phyloP scores from a whole-genome alignment of 2,797 vertebrate genomes.

The Apogon talboti region DNA sequence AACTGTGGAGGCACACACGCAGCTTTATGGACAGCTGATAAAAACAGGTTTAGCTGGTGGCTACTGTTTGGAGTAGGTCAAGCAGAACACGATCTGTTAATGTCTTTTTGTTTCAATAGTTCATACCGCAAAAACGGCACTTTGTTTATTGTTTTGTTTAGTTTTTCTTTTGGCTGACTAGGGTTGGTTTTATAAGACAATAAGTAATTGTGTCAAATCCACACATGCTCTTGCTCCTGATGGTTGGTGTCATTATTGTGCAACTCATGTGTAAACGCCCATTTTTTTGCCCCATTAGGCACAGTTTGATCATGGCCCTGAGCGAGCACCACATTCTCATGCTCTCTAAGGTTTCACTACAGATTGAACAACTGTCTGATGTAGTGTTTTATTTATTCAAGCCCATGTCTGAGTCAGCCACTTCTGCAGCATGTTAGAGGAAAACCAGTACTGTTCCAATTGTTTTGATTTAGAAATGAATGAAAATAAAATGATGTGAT shows the following conservation, averaged over 20 bases:
- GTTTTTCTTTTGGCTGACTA: constrained; percentile 38
- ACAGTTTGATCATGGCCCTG: constrained; percentile 66
- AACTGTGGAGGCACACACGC: constrained; percentile 58
- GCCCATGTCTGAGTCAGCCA: constrained; percentile 2
- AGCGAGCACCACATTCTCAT: constrained; percentile 70
- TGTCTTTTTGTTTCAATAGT: constrained; percentile 77
- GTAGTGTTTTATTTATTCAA: constrained; percentile 17
- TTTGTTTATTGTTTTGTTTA: constrained; percentile 47
- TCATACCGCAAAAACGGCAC: constrained; percentile 51
- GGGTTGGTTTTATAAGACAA: constrained; percentile 57
- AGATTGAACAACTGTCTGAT: constrained; percentile 45
- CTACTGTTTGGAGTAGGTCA: constrained; percentile 81
- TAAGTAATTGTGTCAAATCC: constrained; percentile 70
- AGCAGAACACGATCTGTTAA: constrained; percentile 80
- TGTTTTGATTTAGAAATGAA: constrained; percentile 4
- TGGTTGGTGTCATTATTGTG: constrained; percentile 65
- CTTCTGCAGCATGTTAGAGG: background rate
- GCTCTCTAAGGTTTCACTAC: constrained; percentile 42
- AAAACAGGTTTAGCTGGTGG: constrained; percentile 78
- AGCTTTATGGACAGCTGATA: constrained; percentile 81
- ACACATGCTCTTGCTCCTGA: constrained; percentile 55
- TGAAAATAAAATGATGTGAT: background rate
- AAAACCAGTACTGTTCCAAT: background rate
- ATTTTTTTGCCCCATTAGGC: constrained; percentile 76
- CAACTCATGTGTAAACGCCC: constrained; percentile 66